Evolutionary conservation across 1,140 invertebrate species (phyloP).

Genomic region (Zophobas morio): DNA sequence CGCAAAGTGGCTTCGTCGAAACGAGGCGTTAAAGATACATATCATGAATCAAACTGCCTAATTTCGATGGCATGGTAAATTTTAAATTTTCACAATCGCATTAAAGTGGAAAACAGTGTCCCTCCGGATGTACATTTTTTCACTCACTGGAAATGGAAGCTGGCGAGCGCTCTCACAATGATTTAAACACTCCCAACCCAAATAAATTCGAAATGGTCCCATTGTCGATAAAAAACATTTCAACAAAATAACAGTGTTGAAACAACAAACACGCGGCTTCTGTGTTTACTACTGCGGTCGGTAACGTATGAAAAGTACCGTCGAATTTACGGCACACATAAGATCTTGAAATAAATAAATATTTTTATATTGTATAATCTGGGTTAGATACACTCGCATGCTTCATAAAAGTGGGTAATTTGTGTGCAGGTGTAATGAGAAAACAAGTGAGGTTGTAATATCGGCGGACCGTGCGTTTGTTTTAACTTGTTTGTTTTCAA

Average conservation of each 20-base stretch:
- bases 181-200: conserved; percentile 4
- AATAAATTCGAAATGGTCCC: conserved; percentile 1
- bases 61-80: too few species aligned
- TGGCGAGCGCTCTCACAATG: background rate
- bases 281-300: background rate
- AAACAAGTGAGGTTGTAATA: too few species aligned
- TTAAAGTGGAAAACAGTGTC: too few species aligned
- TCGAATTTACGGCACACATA: conserved; percentile 1
- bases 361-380: conserved; percentile 29
- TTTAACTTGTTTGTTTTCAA: too few species aligned
- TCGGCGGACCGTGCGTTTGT: too few species aligned
- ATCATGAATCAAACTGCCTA: too few species aligned
- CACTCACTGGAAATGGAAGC: background rate
- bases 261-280: background rate
- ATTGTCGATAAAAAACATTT: conserved; percentile 19
- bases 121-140: background rate
- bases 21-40: too few species aligned
- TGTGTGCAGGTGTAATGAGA: background rate
- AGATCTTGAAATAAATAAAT: conserved; percentile 33
- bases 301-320: background rate
- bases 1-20: too few species aligned
- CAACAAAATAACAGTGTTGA: conserved; percentile 5
- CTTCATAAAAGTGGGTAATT: background rate
- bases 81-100: too few species aligned
- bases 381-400: conserved; percentile 14